These are phyloP conservation scores for Centruroides sculpturatus DNA, from an alignment of 1,140 invertebrate species.

Conservation along the genomic window DNA sequence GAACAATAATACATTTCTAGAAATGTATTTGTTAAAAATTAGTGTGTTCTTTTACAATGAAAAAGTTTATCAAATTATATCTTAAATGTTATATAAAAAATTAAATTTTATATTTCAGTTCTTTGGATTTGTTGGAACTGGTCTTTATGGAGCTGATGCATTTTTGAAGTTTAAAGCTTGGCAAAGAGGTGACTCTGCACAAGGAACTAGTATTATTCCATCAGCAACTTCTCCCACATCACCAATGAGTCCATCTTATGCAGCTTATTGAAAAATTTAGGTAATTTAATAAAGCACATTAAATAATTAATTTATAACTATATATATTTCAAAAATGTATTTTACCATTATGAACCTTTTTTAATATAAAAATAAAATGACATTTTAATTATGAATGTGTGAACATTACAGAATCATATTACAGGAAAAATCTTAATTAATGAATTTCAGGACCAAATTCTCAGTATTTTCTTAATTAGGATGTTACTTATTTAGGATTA, in stretches of 20 bases:
- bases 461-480: too few species aligned
- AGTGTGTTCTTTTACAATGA: not conserved
- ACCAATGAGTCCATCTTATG: slow-evolving; percentile 2
- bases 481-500: too few species aligned
- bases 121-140: slow-evolving; percentile 14
- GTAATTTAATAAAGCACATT: too few species aligned
- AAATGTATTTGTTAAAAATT: not conserved
- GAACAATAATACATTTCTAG: too few species aligned
- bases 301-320: too few species aligned
- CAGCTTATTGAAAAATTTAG: slow-evolving; percentile 5
- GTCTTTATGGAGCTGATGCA: slow-evolving; percentile 10
- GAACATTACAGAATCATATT: too few species aligned
- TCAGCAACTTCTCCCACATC: not conserved
- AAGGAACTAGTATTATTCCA: not conserved
- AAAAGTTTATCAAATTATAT: not conserved
- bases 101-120: slow-evolving; percentile 3
- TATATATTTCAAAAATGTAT: too few species aligned
- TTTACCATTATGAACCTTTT: too few species aligned
- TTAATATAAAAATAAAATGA: too few species aligned
- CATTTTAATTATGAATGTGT: too few species aligned
- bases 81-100: not conserved
- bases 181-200: slow-evolving; percentile 7
- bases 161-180: slow-evolving; percentile 13
- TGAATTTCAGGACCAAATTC: too few species aligned
- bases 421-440: too few species aligned